These are phyloP conservation scores for Pogonocherus hispidulus DNA, from an alignment of 2,888 invertebrate genomes.

Conservation along the genomic window DNA sequence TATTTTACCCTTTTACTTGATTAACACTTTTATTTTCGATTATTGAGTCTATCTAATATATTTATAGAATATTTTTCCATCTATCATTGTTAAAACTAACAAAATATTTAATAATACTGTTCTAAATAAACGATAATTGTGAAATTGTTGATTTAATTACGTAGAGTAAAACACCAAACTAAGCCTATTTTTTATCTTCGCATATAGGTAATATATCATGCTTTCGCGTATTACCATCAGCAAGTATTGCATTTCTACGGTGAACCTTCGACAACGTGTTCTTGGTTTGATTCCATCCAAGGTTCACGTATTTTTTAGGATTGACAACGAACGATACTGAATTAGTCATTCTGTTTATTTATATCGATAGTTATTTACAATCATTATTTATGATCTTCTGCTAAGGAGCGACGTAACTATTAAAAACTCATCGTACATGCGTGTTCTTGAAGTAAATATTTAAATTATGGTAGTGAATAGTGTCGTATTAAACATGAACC, in stretches of 20 bases:
- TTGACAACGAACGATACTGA: not conserved
- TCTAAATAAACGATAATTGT: no score
- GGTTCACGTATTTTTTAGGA: conserved; percentile 8
- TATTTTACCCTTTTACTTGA: no score
- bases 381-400: not conserved
- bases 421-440: not conserved
- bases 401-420: not conserved
- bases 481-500: no score
- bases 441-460: not conserved
- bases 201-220: not conserved
- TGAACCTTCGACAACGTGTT: conserved; percentile 10
- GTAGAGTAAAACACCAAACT: not conserved
- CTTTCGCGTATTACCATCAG: not conserved
- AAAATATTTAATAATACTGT: no score
- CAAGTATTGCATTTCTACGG: not conserved
- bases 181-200: not conserved
- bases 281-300: conserved; percentile 3
- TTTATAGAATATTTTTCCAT: no score
- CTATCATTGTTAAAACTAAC: no score
- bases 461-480: not conserved
- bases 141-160: no score
- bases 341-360: conserved; percentile 19
- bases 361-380: not conserved
- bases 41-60: no score
- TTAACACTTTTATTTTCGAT: no score